Evolutionary conservation across 2,888 invertebrate species (phyloP), one percentile per base, ranked within the genome.

Genomic region (Aphodius granarius): DNA sequence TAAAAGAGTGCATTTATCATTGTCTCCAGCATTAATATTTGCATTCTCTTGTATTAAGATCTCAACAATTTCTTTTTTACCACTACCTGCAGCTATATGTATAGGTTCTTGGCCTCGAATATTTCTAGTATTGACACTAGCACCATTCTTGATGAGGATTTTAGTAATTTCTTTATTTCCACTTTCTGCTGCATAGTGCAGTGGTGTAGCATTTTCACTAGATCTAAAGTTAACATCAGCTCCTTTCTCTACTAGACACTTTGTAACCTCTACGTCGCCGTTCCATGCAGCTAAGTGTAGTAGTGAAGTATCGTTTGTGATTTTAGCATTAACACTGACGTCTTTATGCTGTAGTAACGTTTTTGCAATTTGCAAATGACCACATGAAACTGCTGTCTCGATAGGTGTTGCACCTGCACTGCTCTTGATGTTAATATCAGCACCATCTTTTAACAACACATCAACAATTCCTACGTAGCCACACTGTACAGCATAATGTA

Each of bases 281-380:
- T 72, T 75, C 16, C 16, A 20, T 16, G 76, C 75, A 18, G 81
- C 81, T n/a, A 74, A 65, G 21, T 81, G 80, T 65, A 82, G 75
- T n/a, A 79, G 74, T 16, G 78, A 80, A n/a, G n/a, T n/a, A n/a
- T n/a, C n/a, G n/a, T n/a, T n/a, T 63, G 74, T 66, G 63, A 76
- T 72, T 76, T 78, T 71, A 19, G 75, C 75, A 71, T 78, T 75
- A n/a, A n/a, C n/a, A n/a, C n/a, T n/a, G n/a, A n/a, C n/a, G n/a
- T n/a, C n/a, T n/a, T n/a, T n/a, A n/a, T n/a, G n/a, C n/a, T 63
- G 76, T 70, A 73, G 71, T 18, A 76, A 68, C 78, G 5, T 71
- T n/a, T n/a, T n/a, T n/a, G n/a, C n/a, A n/a, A n/a, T n/a, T n/a
- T n/a, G n/a, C n/a, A n/a, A n/a, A n/a, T n/a, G n/a, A n/a, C n/a